Conservation (phyloP, 2,888 invertebrate species). For the Tenthredo mesomela region DNA sequence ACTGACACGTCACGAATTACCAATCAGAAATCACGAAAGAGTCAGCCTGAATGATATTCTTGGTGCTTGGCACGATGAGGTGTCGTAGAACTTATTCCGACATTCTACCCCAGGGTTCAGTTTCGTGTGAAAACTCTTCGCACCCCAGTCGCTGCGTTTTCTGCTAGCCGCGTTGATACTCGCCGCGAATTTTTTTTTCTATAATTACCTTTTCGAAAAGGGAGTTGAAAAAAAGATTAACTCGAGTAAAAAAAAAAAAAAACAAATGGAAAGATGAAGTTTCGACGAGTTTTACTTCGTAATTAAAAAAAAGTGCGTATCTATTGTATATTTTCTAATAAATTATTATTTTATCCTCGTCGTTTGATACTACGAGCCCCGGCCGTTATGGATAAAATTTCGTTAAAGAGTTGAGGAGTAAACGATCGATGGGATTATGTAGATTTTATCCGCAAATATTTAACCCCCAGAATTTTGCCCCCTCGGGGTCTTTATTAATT, state of each 20-base stretch:
- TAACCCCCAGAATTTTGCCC: neutral
- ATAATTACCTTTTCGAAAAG: neutral
- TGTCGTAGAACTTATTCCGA: constrained; percentile 40
- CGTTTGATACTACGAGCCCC: no score
- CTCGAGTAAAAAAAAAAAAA: neutral
- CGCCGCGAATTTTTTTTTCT: neutral
- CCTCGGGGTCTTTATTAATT: neutral
- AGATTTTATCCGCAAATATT: neutral
- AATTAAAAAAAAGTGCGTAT: constrained; percentile 5
- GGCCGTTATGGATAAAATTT: neutral
- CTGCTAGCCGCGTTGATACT: neutral
- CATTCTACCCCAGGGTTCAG: constrained; percentile 15
- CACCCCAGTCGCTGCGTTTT: constrained; percentile 24
- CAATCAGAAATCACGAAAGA: constrained; percentile 50
- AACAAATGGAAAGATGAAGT: neutral
- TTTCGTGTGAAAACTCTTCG: constrained; percentile 41
- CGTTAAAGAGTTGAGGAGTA: neutral
- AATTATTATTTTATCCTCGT: neutral
- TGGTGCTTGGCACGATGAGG: constrained; percentile 50
- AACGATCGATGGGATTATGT: neutral
- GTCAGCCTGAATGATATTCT: constrained; percentile 38
- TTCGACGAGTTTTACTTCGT: neutral
- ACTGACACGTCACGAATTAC: constrained; percentile 49
- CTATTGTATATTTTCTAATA: neutral
- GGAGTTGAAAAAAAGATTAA: neutral